phyloP scores from a whole-genome alignment of 2,888 invertebrate genomes.

The Onchidella celtica region DNA sequence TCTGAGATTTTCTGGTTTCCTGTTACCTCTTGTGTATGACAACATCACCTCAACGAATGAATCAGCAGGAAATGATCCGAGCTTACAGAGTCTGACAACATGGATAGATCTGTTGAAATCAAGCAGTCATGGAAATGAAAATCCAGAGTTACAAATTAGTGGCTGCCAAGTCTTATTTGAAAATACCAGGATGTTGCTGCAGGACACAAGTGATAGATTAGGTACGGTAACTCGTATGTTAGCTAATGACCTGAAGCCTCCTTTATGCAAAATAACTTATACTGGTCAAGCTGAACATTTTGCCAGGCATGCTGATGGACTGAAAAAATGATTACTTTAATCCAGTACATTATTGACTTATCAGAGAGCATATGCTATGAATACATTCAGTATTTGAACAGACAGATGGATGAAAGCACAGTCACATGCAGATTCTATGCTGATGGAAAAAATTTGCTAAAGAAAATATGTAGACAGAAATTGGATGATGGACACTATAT shows the following conservation, averaged over 20 bases:
- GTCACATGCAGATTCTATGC: too few species aligned
- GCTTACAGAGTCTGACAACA: slow-evolving; percentile 15
- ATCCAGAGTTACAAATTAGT: slow-evolving; percentile 61
- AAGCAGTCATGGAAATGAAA: slow-evolving; percentile 56
- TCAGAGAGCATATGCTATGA: too few species aligned
- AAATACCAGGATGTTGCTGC: slow-evolving; percentile 56
- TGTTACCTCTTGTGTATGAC: slow-evolving; percentile 48
- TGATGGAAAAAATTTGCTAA: too few species aligned
- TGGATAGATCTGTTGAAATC: slow-evolving; percentile 55
- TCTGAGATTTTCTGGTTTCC: slow-evolving; percentile 49
- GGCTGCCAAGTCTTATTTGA: slow-evolving; percentile 60
- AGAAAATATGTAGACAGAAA: too few species aligned
- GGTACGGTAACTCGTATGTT: too few species aligned
- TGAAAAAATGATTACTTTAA: not conserved
- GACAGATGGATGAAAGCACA: too few species aligned
- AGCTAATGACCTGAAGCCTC: too few species aligned
- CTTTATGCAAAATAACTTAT: too few species aligned
- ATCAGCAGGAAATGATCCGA: not conserved
- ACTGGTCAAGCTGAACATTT: too few species aligned
- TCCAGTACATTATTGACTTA: not conserved
- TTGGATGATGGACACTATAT: too few species aligned
- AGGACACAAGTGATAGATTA: slow-evolving; percentile 49
- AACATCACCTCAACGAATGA: not conserved
- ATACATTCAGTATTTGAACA: too few species aligned
- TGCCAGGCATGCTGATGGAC: too few species aligned